A percentile compares a stretch with the other conserved stretches of the same genome.
These are phyloP conservation scores for Drosophila nigricruria DNA, from an alignment of 2,888 invertebrate species.

Conservation along the genomic window DNA sequence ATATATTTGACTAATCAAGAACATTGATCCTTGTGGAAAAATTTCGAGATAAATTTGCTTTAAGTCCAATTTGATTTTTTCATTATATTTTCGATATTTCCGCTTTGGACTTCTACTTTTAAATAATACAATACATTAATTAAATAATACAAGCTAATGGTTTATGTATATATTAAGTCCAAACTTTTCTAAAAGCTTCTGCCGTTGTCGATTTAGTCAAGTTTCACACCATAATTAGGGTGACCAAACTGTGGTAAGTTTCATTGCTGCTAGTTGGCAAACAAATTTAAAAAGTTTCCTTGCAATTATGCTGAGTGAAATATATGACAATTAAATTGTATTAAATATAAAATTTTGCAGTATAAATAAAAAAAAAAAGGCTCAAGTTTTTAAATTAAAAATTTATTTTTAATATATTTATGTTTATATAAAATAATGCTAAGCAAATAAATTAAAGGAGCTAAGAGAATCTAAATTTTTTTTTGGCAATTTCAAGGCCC, in stretches of 20 bases:
- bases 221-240: conserved; percentile 37
- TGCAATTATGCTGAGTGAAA: no score
- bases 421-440: background rate
- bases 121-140: background rate
- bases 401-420: background rate
- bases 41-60: no score
- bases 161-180: background rate
- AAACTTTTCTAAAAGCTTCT: conserved; percentile 1
- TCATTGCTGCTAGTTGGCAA: background rate
- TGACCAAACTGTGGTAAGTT: conserved; percentile 25
- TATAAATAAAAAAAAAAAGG: no score
- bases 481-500: background rate
- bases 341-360: background rate
- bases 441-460: background rate
- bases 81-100: background rate
- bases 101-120: background rate
- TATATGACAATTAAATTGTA: background rate
- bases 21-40: no score
- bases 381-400: background rate
- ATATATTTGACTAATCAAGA: no score
- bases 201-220: conserved; percentile 5
- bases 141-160: background rate
- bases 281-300: conserved; percentile 7
- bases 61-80: background rate
- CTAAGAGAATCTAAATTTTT: background rate